Percentiles rank a stretch among this genome's conserved stretches.
These are phyloP conservation scores for Arbacia lixula DNA, from an alignment of 53 echinoderm and acorn worm species.

Conservation along the genomic window DNA sequence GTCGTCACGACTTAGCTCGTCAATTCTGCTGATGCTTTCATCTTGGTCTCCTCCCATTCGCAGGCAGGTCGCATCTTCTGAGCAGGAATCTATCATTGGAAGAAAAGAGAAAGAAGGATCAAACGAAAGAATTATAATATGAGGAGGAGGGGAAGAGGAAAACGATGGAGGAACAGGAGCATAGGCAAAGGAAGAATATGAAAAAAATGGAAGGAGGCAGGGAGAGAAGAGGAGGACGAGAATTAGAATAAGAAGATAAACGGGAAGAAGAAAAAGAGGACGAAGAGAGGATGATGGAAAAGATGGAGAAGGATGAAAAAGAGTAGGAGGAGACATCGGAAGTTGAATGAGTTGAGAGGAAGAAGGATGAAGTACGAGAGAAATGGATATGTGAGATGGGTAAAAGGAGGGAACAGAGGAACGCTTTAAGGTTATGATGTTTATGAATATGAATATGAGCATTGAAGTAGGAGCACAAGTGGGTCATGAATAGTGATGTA, in stretches of 20 bases:
- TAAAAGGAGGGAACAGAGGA: too few species aligned
- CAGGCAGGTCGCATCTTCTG: slow-evolving; percentile 32
- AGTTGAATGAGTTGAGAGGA: neutral
- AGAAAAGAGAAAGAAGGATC: too few species aligned
- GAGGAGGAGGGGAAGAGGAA: neutral
- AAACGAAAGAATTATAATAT: too few species aligned
- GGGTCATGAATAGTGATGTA: too few species aligned
- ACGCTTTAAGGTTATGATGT: too few species aligned
- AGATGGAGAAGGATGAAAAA: neutral
- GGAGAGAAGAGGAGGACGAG: neutral
- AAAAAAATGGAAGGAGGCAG: neutral
- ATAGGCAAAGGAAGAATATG: neutral
- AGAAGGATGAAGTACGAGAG: too few species aligned
- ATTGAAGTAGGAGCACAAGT: too few species aligned
- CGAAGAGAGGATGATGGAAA: neutral
- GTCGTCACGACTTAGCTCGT: slow-evolving; percentile 20
- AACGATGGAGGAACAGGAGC: neutral
- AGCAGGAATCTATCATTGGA: slow-evolving; percentile 32
- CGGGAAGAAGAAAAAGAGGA: neutral
- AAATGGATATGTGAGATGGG: too few species aligned
- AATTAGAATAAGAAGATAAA: neutral
- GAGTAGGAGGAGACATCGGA: neutral
- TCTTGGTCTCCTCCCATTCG: slow-evolving; percentile 3
- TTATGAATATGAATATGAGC: too few species aligned
- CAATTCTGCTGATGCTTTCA: slow-evolving; percentile 15